These are phyloP conservation scores for Manacus vitellinus DNA, from an alignment of 2,113 vertebrate species.

Conservation along the genomic window DNA sequence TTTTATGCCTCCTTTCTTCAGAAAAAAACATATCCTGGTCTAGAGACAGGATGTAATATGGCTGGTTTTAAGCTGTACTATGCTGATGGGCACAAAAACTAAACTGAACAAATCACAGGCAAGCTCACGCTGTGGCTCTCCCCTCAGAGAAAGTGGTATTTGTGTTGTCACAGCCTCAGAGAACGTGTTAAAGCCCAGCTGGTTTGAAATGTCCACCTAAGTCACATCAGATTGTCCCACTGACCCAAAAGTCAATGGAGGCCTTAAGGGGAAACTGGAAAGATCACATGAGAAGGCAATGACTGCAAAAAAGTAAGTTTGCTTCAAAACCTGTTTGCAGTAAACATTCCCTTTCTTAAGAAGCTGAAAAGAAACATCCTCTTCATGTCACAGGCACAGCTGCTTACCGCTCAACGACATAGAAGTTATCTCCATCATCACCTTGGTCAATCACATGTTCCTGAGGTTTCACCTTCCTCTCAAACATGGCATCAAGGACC, in stretches of 20 bases:
- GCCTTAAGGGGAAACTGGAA: background rate
- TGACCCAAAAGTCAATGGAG: background rate
- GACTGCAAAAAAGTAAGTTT: background rate
- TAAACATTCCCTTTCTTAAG: background rate
- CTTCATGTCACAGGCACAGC: background rate
- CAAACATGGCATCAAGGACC: constrained; percentile 99
- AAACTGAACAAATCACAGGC: background rate
- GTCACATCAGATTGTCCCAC: background rate
- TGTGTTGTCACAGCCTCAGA: background rate
- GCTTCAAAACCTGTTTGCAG: background rate
- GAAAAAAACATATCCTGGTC: background rate
- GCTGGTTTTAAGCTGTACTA: background rate
- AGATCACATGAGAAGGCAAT: background rate
- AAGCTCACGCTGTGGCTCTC: background rate
- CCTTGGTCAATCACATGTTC: constrained; percentile 98
- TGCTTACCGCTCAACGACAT: constrained; percentile 92
- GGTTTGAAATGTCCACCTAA: background rate
- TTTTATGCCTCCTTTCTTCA: background rate
- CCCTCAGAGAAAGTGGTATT: background rate
- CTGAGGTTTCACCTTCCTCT: constrained; percentile 86
- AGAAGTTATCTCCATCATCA: constrained; percentile 98
- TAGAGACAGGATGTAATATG: background rate
- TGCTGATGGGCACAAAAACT: background rate
- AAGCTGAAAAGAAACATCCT: background rate
- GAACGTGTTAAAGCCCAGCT: background rate